phyloP scores from a whole-genome alignment of 2,888 invertebrate genomes.

The Boloria euphrosyne region DNA sequence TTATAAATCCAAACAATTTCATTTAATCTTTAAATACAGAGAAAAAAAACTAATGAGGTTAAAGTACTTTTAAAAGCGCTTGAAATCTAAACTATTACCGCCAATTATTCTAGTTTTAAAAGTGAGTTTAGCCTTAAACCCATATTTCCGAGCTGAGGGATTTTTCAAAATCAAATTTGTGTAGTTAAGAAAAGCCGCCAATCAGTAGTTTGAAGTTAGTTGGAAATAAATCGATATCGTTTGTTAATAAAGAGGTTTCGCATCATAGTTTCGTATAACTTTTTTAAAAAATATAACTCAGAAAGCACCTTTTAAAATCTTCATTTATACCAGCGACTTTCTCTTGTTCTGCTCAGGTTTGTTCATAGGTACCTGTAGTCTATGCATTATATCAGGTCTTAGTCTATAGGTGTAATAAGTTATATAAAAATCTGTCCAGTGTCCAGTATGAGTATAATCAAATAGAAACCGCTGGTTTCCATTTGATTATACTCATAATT shows the following conservation, averaged over 20 bases:
- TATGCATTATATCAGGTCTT: too few relatives aligned
- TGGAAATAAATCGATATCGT: conserved; percentile 54
- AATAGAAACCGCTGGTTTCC: too few relatives aligned
- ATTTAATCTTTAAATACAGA: neutral
- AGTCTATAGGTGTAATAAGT: too few relatives aligned
- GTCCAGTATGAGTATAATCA: too few relatives aligned
- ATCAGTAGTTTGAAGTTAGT: conserved; percentile 55
- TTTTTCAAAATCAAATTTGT: conserved; percentile 29
- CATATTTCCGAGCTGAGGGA: neutral
- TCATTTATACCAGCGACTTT: too few relatives aligned
- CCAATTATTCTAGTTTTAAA: conserved; percentile 12
- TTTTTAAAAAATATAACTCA: too few relatives aligned
- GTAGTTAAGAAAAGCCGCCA: conserved; percentile 39
- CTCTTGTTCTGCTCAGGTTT: too few relatives aligned
- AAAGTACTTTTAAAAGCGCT: conserved; percentile 8
- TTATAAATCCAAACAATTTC: too few relatives aligned
- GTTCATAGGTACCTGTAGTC: too few relatives aligned
- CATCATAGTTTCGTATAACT: neutral
- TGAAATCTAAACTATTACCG: conserved; percentile 10
- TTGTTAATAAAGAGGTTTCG: conserved; percentile 14
- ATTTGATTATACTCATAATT: too few relatives aligned
- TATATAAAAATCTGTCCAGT: too few relatives aligned
- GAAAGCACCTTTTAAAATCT: too few relatives aligned
- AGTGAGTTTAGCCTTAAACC: conserved; percentile 12
- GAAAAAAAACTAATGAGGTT: neutral